These are phyloP conservation scores for Diadophis punctatus DNA, from an alignment of 2,113 vertebrate species.

Conservation along the genomic window DNA sequence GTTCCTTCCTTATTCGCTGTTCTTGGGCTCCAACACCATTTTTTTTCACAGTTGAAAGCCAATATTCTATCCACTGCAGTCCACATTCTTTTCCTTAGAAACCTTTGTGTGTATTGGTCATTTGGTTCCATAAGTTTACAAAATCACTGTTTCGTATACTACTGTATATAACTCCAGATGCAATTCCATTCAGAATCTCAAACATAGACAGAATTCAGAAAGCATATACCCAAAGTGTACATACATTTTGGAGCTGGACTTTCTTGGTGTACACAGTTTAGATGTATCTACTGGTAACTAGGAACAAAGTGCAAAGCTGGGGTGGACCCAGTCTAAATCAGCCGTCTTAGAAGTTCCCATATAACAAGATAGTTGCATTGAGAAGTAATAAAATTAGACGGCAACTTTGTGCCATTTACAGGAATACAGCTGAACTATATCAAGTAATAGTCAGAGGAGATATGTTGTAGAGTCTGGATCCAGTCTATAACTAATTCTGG, in stretches of 20 bases:
- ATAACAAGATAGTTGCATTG: background rate
- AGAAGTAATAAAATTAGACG: background rate
- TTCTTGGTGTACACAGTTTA: background rate
- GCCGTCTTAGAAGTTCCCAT: background rate
- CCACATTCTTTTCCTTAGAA: background rate
- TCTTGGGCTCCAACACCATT: background rate
- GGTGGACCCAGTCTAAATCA: background rate
- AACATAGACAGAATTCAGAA: background rate
- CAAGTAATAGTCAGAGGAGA: background rate
- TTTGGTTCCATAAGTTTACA: background rate
- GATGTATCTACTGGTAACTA: background rate
- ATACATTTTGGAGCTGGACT: background rate
- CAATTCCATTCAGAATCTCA: background rate
- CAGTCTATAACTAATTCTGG: background rate
- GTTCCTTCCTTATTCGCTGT: background rate
- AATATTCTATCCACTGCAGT: background rate
- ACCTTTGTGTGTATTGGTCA: background rate
- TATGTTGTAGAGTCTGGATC: background rate
- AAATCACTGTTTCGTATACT: background rate
- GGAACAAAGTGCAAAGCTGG: background rate
- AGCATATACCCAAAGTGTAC: background rate
- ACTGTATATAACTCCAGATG: background rate
- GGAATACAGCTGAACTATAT: background rate
- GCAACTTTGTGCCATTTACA: background rate
- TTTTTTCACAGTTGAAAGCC: background rate